Evolutionary conservation across 2,888 invertebrate genomes (phyloP).

Genomic region (Drosophila barbarae): DNA sequence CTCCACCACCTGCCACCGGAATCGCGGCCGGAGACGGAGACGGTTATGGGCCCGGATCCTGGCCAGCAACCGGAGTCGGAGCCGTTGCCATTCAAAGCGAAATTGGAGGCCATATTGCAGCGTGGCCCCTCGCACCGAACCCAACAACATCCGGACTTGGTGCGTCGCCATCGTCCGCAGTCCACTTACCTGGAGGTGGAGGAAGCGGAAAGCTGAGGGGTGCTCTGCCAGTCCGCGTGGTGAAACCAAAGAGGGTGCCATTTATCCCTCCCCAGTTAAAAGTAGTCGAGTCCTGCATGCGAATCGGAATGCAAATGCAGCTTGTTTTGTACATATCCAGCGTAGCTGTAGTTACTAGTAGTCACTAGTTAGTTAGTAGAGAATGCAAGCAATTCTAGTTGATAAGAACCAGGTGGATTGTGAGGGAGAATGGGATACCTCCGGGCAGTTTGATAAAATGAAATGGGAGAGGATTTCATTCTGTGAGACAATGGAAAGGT

Average conservation of each 20-base stretch:
- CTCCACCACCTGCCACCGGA: slow-evolving; percentile 24
- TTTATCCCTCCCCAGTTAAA: slow-evolving; percentile 40
- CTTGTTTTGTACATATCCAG: slow-evolving; percentile 28
- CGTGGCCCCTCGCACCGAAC: slow-evolving; percentile 74
- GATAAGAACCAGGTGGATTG: slow-evolving; percentile 47
- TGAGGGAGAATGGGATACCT: not conserved
- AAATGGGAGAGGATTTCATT: not conserved
- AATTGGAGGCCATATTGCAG: slow-evolving; percentile 75
- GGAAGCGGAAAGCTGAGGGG: slow-evolving; percentile 23
- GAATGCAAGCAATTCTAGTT: slow-evolving; percentile 58
- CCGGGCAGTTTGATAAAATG: not conserved
- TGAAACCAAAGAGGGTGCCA: slow-evolving; percentile 38
- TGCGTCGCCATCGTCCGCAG: slow-evolving; percentile 63
- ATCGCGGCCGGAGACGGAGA: slow-evolving; percentile 21
- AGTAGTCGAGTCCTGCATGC: slow-evolving; percentile 44
- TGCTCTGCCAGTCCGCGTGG: slow-evolving; percentile 1
- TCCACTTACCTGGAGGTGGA: slow-evolving; percentile 53
- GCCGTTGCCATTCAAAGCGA: slow-evolving; percentile 73
- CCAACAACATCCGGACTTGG: slow-evolving; percentile 62
- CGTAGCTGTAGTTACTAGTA: slow-evolving; percentile 29
- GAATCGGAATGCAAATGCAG: slow-evolving; percentile 60
- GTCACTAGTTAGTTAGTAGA: slow-evolving; percentile 44
- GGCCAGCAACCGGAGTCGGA: slow-evolving; percentile 38
- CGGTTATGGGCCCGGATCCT: slow-evolving; percentile 15
- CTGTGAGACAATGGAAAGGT: too few species aligned